Evolutionary conservation across 2,888 invertebrate genomes (phyloP).

Genomic region (Trypoxylon attenuatum): DNA sequence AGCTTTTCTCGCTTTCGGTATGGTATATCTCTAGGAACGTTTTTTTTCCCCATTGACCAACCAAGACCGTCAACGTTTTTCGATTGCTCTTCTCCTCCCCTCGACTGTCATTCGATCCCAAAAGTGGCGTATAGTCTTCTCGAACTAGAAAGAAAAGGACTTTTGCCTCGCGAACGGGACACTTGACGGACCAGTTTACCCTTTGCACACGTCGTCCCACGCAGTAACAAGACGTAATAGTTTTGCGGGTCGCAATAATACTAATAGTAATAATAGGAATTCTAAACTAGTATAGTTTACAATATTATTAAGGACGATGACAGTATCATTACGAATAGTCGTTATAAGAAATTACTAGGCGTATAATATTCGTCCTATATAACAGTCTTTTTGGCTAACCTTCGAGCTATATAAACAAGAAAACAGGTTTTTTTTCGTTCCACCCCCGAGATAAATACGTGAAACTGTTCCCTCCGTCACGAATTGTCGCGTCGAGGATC

Average conservation of each 20-base stretch:
- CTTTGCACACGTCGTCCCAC: conserved; percentile 28
- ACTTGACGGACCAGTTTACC: too few relatives aligned
- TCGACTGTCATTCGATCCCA: too few relatives aligned
- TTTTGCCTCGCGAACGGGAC: too few relatives aligned
- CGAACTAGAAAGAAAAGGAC: too few relatives aligned
- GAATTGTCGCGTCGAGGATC: too few relatives aligned
- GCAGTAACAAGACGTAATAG: conserved; percentile 38
- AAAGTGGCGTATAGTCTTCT: too few relatives aligned
- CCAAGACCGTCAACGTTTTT: too few relatives aligned
- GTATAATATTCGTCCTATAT: conserved; percentile 68
- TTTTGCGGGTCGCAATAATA: conserved; percentile 55
- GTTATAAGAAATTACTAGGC: conserved; percentile 65
- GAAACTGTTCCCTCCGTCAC: too few relatives aligned
- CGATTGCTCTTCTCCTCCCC: too few relatives aligned
- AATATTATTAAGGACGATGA: conserved; percentile 45
- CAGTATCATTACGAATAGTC: conserved; percentile 53
- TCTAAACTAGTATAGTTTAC: conserved; percentile 45
- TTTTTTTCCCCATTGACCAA: background rate
- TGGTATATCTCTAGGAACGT: conserved; percentile 6
- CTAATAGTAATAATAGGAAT: conserved; percentile 53
- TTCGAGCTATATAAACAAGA: conserved; percentile 70
- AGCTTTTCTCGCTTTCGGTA: conserved; percentile 27
- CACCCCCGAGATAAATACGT: too few relatives aligned
- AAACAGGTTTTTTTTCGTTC: conserved; percentile 53
- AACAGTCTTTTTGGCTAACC: conserved; percentile 72